Evolutionary conservation across 1,140 invertebrate genomes (phyloP).

Genomic region (Drosophila persimilis): DNA sequence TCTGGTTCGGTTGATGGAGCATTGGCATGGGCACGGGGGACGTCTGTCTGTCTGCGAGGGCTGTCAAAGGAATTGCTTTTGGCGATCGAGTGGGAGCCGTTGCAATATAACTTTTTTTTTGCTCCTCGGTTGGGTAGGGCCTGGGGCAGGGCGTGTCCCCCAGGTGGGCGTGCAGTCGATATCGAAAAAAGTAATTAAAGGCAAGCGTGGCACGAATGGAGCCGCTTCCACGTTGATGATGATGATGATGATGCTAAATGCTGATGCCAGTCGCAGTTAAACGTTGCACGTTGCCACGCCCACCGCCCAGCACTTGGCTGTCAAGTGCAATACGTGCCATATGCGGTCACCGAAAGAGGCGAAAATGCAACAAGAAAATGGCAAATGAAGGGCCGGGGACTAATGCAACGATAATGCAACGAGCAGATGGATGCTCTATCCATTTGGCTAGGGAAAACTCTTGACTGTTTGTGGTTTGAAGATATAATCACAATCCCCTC

Average conservation of each 20-base stretch:
- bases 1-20: too few species aligned
- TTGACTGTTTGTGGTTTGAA: too few species aligned
- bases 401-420: background rate
- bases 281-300: conserved; percentile 50
- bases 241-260: conserved; percentile 25
- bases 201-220: conserved; percentile 31
- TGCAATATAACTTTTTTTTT: too few species aligned
- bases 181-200: conserved; percentile 79
- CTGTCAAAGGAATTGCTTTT: background rate
- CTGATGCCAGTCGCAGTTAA: conserved; percentile 51
- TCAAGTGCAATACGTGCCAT: conserved; percentile 74
- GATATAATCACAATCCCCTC: too few species aligned
- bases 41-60: too few species aligned
- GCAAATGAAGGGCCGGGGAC: background rate
- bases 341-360: conserved; percentile 55
- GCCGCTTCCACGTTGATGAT: conserved; percentile 4
- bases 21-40: too few species aligned
- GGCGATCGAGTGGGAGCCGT: conserved; percentile 50
- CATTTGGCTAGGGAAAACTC: too few species aligned
- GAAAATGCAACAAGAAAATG: conserved; percentile 34
- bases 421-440: background rate
- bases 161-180: conserved; percentile 61
- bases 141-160: conserved; percentile 43
- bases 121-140: background rate
- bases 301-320: conserved; percentile 32